Base-by-base conservation (phyloP, 2,797 vertebrate genomes). In the Natrix natrix region DNA sequence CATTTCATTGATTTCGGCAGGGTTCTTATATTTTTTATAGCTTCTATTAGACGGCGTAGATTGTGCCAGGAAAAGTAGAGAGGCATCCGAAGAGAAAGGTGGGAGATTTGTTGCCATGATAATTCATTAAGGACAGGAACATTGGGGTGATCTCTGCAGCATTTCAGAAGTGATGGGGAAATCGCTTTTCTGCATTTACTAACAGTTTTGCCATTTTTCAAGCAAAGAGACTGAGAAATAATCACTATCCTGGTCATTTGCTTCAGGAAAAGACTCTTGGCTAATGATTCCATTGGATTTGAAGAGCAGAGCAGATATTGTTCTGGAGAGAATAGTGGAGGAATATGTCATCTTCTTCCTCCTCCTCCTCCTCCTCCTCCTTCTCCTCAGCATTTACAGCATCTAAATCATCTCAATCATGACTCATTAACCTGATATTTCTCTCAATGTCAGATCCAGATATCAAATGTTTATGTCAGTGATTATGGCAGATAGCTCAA, bases 281-380 rank as follows among this genome's bases (percentile, higher is more conserved):
- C 91, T 93, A 37, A 94, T 91, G 66, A 86, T 13, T 95, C 90
- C 88, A 69, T 92, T 83, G 66, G n/a, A 91, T 92, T 93, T 86
- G 13, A 48, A 94, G 83, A 94, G 37, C 54, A 91, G 93, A 94
- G 37, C 74, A 48, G 74, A 12, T 83, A 83, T 24, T 83, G 8
- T 43, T 83, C 74, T 61, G 66, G 14, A 7, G 48, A 6, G 60
- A 12, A 54, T 14, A n/a, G 1, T 55, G 26, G 37, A 8, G 93
- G 28, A 66, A 32, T 74, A 74, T 74, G 89, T 52, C 16, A 0
- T 57, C 56, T 11, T 57, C 56, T 14, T 56, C 56, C 14, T 57
- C 56, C 56, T 57, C 56, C 56, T 56, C 48, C 48, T 7, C 4
- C 48, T 52, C 48, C 48, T 52, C 48, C 48, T 52, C 55, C 55